Base-by-base conservation (phyloP, 2,797 vertebrate species). In the Chanos chanos region DNA sequence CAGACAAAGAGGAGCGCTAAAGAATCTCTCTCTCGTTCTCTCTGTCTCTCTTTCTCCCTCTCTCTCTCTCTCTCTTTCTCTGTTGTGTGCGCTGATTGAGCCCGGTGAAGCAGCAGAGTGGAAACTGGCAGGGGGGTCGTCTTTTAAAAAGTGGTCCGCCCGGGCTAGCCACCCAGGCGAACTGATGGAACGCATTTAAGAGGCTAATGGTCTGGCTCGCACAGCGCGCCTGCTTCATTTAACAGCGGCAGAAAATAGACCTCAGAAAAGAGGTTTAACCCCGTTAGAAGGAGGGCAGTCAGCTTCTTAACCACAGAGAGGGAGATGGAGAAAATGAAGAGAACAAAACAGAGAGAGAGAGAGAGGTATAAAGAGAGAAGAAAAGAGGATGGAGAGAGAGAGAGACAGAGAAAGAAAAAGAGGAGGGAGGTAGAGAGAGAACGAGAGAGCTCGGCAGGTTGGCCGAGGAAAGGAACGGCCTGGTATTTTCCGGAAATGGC, bases 191-290 rank as follows among this genome's bases (percentile, higher is more conserved):
- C 39, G 37, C 64, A 61, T 68, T 76, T 65, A 73, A 62, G 61
- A 56, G 61, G 67, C 61, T 70, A 72, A 72, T 64, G 61, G 63
- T 36, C 56, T 37, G 51, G 60, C 65, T 64, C 61, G 54, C 33
- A 25, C 54, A 43, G 45, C 40, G 55, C 31, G 16, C 55, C 56
- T 70, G 57, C 66, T 54, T 70, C 64, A 72, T 70, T 75, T 67
- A 72, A 70, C 66, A 52, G 63, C 60, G 64, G 64, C 31, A 67
- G 70, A 67, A 67, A 75, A 64, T 64, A 55, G 66, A 57, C 61
- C 47, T 61, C 34, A 70, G 36, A 66, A 55, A 66, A 66, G 66
- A 70, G 45, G 28, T 40, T 68, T 66, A 74, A 74, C 61, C 68
- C 50, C 34, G 53, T 60, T 64, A 60, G 60, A 61, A 39, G 34